Evolutionary conservation across 2,797 vertebrate species (phyloP), one percentile per base, ranked within the genome.

Genomic region (Remorina albescens): DNA sequence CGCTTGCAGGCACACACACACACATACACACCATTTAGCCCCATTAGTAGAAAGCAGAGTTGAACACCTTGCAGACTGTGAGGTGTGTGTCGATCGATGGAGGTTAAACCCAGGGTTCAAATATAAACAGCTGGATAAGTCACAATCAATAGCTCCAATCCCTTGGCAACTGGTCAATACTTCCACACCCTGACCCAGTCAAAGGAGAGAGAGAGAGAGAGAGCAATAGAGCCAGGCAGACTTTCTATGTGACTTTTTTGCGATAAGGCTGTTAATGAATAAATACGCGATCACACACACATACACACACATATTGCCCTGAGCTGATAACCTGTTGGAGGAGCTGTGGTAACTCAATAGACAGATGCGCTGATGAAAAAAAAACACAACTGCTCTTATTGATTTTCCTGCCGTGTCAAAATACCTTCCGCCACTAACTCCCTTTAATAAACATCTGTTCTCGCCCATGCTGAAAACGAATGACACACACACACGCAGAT

Each of bases 41-140:
- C 93, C 87, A 95, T 95, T 94, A 95, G 92, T 47, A 34, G 37
- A 71, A 88, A 88, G 74, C 87, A 89, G 89, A 91, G 89, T 78
- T 90, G 90, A 93, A 89, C 93, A 92, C 93, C 93, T 93, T 88
- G 85, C 87, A 88, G 89, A 86, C 88, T 82, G 80, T 55, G 86
- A 92, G 91, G 91, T 92, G 92, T 82, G 57, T 87, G 89, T 87
- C 91, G 87, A 94, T 95, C 95, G 77, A 95, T 95, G 86, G 62
- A 89, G 93, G 95, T 93, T 94, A 95, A 95, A 94, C 91, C 92
- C 86, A 79, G 82, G 91, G 94, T 95, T 95, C 94, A 95, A 90
- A 94, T 93, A 93, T 94, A 95, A 95, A 95, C 94, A 94, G 89
- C 89, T 91, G 94, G 93, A 94, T 95, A 94, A 94, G 92, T 94